These are phyloP conservation scores for Zosterops hypoxanthus DNA, from an alignment of 2,113 vertebrate genomes.

Conservation along the genomic window DNA sequence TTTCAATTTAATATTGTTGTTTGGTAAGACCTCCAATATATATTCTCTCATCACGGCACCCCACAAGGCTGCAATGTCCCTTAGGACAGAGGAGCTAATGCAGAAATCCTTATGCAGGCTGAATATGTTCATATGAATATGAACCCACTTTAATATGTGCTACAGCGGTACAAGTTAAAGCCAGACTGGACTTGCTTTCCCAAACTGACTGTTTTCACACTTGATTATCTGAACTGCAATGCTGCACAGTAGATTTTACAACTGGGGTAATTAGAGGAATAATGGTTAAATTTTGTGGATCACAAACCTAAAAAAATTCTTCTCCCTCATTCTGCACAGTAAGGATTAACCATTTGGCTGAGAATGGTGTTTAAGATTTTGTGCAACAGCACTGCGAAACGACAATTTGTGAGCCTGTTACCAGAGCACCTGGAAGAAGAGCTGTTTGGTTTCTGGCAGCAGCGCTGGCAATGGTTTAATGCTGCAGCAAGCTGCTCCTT, in stretches of 20 bases:
- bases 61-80: not conserved
- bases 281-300: not conserved
- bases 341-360: not conserved
- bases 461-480: not conserved
- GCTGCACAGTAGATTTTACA: not conserved
- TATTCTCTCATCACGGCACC: not conserved
- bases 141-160: not conserved
- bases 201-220: not conserved
- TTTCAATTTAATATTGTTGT: not conserved
- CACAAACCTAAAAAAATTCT: not conserved
- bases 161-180: not conserved
- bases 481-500: not conserved
- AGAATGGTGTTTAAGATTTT: not conserved
- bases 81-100: not conserved
- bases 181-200: not conserved
- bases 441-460: not conserved
- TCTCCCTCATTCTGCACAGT: not conserved
- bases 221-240: not conserved
- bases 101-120: not conserved
- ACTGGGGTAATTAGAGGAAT: not conserved
- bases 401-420: not conserved
- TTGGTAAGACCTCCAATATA: not conserved
- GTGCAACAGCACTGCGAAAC: fast-evolving
- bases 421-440: not conserved
- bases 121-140: not conserved